These are phyloP conservation scores for Pteromalus puparum DNA, from an alignment of 1,140 invertebrate genomes.

Conservation along the genomic window DNA sequence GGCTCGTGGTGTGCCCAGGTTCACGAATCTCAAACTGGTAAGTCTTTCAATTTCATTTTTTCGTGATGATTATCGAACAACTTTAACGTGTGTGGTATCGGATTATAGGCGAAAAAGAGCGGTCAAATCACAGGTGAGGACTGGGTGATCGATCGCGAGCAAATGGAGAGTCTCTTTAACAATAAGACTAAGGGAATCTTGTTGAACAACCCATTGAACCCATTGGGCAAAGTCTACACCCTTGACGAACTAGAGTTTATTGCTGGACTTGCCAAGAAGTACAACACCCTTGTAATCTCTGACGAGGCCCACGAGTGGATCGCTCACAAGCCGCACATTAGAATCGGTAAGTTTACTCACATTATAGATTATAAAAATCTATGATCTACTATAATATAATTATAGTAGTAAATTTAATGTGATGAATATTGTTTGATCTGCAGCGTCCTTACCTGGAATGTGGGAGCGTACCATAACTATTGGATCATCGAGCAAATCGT, in stretches of 20 bases:
- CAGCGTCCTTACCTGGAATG: background rate
- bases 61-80: no score
- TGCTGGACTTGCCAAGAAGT: slow-evolving; percentile 91
- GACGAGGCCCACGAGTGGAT: slow-evolving; percentile 89
- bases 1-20: slow-evolving; percentile 92
- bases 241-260: slow-evolving; percentile 85
- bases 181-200: slow-evolving; percentile 95
- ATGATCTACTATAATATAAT: background rate
- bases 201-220: slow-evolving; percentile 97
- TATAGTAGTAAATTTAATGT: background rate
- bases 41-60: no score
- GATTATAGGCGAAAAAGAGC: slow-evolving; percentile 58
- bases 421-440: background rate
- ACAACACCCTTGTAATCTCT: slow-evolving; percentile 92
- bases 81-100: no score
- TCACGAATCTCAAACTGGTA: slow-evolving; percentile 85
- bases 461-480: background rate
- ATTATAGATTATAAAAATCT: background rate
- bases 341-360: background rate
- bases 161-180: slow-evolving; percentile 90
- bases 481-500: background rate
- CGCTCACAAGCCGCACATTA: slow-evolving; percentile 78
- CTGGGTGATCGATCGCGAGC: slow-evolving; percentile 91
- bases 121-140: slow-evolving; percentile 81
- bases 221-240: slow-evolving; percentile 92